These are phyloP conservation scores for Dysdera silvatica DNA, from an alignment of 1,140 invertebrate species.

Conservation along the genomic window DNA sequence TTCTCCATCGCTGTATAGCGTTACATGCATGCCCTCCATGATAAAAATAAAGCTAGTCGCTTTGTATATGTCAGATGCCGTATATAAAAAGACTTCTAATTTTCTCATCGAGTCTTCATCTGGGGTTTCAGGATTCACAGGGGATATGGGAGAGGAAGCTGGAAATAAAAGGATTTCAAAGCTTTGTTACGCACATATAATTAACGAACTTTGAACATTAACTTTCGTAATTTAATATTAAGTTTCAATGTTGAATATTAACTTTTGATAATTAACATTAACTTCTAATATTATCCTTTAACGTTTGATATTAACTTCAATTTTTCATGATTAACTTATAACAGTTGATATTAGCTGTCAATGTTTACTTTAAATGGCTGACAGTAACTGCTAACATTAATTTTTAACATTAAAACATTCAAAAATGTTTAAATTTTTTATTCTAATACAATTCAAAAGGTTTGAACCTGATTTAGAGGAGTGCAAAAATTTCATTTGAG, in stretches of 20 bases:
- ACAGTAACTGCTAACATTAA: too few species aligned
- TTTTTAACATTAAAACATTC: too few species aligned
- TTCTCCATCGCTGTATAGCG: slow-evolving; percentile 62
- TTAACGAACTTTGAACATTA: not conserved
- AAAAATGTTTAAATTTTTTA: too few species aligned
- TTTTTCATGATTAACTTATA: too few species aligned
- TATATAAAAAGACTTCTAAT: slow-evolving; percentile 63
- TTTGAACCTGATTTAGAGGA: slow-evolving; percentile 19
- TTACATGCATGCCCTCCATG: slow-evolving; percentile 59
- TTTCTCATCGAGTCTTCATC: slow-evolving; percentile 57
- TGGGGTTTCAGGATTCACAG: slow-evolving; percentile 36
- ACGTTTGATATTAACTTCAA: too few species aligned
- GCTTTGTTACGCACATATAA: not conserved
- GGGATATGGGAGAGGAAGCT: slow-evolving; percentile 33
- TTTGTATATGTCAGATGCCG: slow-evolving; percentile 56
- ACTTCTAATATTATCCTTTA: too few species aligned
- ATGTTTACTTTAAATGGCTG: too few species aligned
- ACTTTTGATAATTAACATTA: too few species aligned
- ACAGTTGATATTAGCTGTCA: too few species aligned
- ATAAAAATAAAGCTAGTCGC: slow-evolving; percentile 53
- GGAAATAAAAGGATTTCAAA: not conserved
- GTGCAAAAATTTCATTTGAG: slow-evolving; percentile 46
- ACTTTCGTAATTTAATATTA: too few species aligned
- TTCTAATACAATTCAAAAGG: not conserved
- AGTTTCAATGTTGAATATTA: too few species aligned